These are phyloP conservation scores for cattle (Bos taurus) DNA, from an alignment of 2,113 vertebrate species.

Conservation along the genomic window ARS-UCD2.0 NC_037334.1:37419001-37419500, in stretches of 20 bases:
- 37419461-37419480: background rate
- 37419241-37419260: background rate
- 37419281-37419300: background rate
- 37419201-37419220: conserved; percentile 30
- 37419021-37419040: background rate
- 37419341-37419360: background rate
- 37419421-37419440: background rate
- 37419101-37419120: conserved; percentile 29
- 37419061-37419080: conserved; percentile 50
- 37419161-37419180: conserved; percentile 20
- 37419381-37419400: background rate
- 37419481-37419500: background rate
- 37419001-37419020: conserved; percentile 34
- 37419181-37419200: background rate
- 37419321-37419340: background rate
- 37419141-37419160: conserved; percentile 17
- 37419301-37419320: background rate
- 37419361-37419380: background rate
- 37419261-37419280: background rate
- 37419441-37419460: background rate
- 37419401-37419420: background rate
- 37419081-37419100: conserved; percentile 19
- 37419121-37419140: conserved; percentile 1
- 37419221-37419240: background rate
- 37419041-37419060: conserved; percentile 53